These are phyloP conservation scores for Caenorhabditis afra DNA, from an alignment of 2,888 invertebrate genomes.

Conservation along the genomic window DNA sequence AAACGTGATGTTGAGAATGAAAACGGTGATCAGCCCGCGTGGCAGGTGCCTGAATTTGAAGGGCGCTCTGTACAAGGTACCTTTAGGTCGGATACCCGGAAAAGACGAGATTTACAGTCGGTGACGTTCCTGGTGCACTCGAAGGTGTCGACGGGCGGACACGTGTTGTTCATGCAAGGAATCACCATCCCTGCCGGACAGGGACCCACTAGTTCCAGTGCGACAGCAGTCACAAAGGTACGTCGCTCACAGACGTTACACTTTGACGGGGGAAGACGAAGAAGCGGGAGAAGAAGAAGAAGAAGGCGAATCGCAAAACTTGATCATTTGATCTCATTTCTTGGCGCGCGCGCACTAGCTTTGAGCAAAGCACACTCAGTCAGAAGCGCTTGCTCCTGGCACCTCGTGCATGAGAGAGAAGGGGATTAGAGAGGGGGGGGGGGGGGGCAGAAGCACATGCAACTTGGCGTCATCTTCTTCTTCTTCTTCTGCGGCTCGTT, in stretches of 20 bases:
- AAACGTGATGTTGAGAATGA: constrained; percentile 87
- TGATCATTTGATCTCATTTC: constrained; percentile 35
- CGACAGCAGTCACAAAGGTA: constrained; percentile 67
- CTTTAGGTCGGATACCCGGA: constrained; percentile 81
- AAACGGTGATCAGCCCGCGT: constrained; percentile 94
- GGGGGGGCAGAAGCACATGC: constrained; percentile 26
- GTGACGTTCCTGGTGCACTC: constrained; percentile 71
- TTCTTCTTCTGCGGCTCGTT: not conserved
- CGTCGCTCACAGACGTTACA: constrained; percentile 2
- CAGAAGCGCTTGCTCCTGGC: constrained; percentile 3
- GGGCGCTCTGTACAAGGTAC: constrained; percentile 96
- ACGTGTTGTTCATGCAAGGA: constrained; percentile 72
- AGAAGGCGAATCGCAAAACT: not conserved
- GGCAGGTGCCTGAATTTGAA: constrained; percentile 94
- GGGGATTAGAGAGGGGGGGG: constrained; percentile 21
- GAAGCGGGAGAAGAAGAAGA: too few relatives aligned
- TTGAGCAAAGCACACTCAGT: constrained; percentile 48
- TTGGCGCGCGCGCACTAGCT: not conserved
- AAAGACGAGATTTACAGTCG: constrained; percentile 57
- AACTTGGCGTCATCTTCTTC: constrained; percentile 54
- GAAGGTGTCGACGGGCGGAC: constrained; percentile 66
- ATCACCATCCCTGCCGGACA: constrained; percentile 76
- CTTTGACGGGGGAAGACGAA: not conserved
- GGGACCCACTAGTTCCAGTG: constrained; percentile 67
- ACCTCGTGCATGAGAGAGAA: constrained; percentile 17